Base-by-base conservation (phyloP, 37 sponge, comb jelly and placozoan genomes). In the Haliclona indistincta region DNA sequence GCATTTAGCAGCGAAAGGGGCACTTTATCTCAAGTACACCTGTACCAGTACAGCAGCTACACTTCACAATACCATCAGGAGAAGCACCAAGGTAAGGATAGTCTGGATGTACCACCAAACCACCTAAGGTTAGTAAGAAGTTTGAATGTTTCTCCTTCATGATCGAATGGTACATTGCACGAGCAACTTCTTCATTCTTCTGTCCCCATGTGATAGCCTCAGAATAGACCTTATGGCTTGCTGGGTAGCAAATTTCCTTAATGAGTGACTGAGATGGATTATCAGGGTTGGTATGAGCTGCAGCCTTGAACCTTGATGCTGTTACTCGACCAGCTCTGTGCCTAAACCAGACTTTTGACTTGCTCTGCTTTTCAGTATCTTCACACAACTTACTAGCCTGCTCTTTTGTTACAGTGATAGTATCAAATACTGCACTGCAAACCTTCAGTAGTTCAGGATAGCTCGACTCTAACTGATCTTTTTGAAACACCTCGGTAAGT, bases 21-120 rank as follows among this genome's bases (percentile, higher is more conserved):
- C 73, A 72, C 56, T 72, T 72, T 25, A 72, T 36, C 32, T 72
- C 73, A n/a, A 72, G 56, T 13, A 72, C 55, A 26, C 53, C 56
- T 30, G 55, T 54, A 54, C 47, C 73, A n/a, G n/a, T n/a, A 72
- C 55, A 52, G 56, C 32, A 62, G 5, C 8, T 10, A 62, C 36
- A 35, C 3, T 30, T 58, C 62, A 38, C 36, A 19, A 51, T 35
- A 43, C 76, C 43, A 62, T 75, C 76, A 41, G 76, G 76, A 36
- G 67, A 36, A 19, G 67, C 43, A 36, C 67, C 67, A 40, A 66
- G 10, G 26, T n/a, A 66, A 33, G 67, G 67, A 39, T 66, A 6
- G 43, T 32, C 8, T 33, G 26, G 19, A 66, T 66, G 37, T 26
- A 66, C 73, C 32, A 73, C 15, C 7, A 81, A 68, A 35, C 82